Evolutionary conservation across 2,113 vertebrate genomes (phyloP), one percentile per base, ranked within the genome.

Genomic region (Notarius quadriscutis): DNA sequence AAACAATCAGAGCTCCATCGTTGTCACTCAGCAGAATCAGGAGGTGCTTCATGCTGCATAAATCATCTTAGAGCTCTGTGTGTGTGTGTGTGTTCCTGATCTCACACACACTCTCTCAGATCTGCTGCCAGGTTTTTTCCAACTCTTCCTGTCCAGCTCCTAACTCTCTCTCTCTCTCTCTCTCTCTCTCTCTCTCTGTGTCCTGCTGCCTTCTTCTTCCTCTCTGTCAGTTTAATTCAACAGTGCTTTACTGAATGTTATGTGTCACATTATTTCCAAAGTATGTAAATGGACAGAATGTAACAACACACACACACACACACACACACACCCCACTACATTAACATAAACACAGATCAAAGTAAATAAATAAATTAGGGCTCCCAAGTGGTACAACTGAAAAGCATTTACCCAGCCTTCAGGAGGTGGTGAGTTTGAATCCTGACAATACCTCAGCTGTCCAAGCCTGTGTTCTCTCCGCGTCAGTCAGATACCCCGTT

Each of bases 101-200:
- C 62, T 69, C 63, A 83, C 65, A 34, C 18, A 67, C 12, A 25
- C 9, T 83, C 41, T 67, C 30, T 84, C 50, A 69, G 82, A 84
- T 69, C 25, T 84, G 82, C 82, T 84, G 60, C 82, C 62, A 83
- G 41, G 7, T 83, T 85, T 80, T 75, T 74, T 55, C 25, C 65
- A 75, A 62, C 57, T 85, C 17, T 53, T 41, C 48, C 50, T 77
- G 58, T 50, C 20, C n/a, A n/a, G 72, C 41, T 25, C 41, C 72
- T 41, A 69, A 69, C 27, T n/a, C 1, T 6, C 15, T 53, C 69
- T 34, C 60, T 55, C 18, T 62, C 27, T 81, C 78, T 67, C 67
- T 72, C 50, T 78, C 25, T 67, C 57, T 57, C 4, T 27, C 51
- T 7, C 48, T n/a, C 18, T 22, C 48, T 10, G 18, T 34, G 11